Evolutionary conservation across 2,888 invertebrate species (phyloP), one percentile per base, ranked within the genome.

Genomic region (Tetheella fluctuosa): DNA sequence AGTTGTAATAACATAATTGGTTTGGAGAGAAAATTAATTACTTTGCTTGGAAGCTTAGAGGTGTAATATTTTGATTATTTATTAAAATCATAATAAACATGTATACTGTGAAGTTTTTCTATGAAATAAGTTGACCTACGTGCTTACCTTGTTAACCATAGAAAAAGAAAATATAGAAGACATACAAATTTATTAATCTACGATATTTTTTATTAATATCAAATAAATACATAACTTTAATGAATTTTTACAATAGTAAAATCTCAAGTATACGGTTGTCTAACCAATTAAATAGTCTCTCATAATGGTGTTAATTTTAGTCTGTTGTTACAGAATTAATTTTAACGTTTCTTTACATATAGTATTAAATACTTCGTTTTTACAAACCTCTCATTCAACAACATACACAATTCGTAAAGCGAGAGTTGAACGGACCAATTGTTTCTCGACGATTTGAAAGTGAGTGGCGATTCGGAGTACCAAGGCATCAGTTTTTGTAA

Each of bases 381-480:
- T 34, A 13, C 1, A 4, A 13, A 13, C n/a, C 6, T 34, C 13
- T 20, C 10, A 20, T 48, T 48, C 48, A 48, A 48, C 10, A 42
- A n/a, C 1, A 20, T 20, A 48, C 10, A 20, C 7, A 20, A 48
- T n/a, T n/a, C 39, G 15, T 39, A n/a, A 48, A 17, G 8, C 48
- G 48, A 42, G 17, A 42, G 59, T 20, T 54, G 55, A n/a, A 1
- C 55, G 55, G 37, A 17, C 6, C 61, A 52, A 56, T 58, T 64
- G 73, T 74, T 78, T 77, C 75, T 73, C 73, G 71, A 73, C 69
- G 77, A 86, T 86, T 86, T 86, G 86, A 85, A 86, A 86, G 86
- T 85, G 83, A 83, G 77, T 76, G 74, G 80, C 80, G 83, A 81
- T 73, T 76, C 73, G 60, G 58, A 71, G 74, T 83, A 85, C 86